These are phyloP conservation scores for Clarias gariepinus DNA, from an alignment of 2,113 vertebrate species.

Conservation along the genomic window DNA sequence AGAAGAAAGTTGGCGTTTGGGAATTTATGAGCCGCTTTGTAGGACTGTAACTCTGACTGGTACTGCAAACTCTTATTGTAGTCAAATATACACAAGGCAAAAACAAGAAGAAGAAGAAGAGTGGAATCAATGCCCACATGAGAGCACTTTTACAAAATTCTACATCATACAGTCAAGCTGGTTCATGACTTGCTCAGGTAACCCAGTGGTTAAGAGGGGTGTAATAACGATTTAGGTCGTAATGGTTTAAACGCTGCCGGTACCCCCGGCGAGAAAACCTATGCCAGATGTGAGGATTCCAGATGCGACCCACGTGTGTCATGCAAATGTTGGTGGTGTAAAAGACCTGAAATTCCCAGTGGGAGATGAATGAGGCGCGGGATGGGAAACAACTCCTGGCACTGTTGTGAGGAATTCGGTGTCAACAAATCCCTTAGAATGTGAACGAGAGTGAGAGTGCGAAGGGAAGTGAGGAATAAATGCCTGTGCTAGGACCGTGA, in stretches of 20 bases:
- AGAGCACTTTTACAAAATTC: background rate
- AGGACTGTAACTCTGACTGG: background rate
- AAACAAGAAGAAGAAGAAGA: background rate
- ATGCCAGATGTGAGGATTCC: background rate
- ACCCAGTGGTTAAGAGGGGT: background rate
- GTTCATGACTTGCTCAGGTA: background rate
- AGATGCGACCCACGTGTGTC: conserved; percentile 14
- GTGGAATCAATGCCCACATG: background rate
- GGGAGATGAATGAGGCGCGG: conserved; percentile 19
- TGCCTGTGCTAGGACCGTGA: background rate
- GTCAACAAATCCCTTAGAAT: conserved; percentile 54
- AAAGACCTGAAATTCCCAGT: background rate
- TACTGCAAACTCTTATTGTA: background rate
- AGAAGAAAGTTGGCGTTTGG: background rate
- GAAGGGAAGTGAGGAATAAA: conserved; percentile 15
- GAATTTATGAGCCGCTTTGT: background rate
- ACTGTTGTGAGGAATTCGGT: conserved; percentile 64
- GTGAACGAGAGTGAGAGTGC: background rate
- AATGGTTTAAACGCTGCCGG: background rate
- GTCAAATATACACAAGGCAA: background rate
- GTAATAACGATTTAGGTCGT: too few species aligned
- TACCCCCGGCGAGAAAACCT: too few species aligned
- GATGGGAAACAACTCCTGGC: conserved; percentile 48
- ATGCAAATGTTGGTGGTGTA: background rate
- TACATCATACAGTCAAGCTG: background rate